A percentile compares a stretch with the other conserved stretches of the same genome.
Conservation (phyloP, 2,113 vertebrate genomes). For the Corythaixoides concolor region DNA sequence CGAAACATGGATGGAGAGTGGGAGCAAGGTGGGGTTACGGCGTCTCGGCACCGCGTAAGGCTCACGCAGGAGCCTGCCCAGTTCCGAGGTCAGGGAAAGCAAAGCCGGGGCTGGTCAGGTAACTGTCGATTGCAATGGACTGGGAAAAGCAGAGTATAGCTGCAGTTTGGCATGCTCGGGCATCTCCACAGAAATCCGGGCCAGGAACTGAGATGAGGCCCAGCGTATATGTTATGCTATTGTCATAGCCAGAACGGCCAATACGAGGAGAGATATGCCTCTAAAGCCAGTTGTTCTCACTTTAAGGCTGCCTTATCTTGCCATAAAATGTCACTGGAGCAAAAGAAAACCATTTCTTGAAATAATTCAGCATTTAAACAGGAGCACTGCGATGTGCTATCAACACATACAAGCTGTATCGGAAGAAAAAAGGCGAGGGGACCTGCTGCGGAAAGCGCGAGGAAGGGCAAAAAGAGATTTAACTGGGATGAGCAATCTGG, state of each 20-base stretch:
- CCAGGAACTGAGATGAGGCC: not conserved
- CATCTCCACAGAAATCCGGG: not conserved
- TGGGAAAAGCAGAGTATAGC: not conserved
- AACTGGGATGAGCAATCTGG: not conserved
- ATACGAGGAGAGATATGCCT: not conserved
- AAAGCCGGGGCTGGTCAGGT: not conserved
- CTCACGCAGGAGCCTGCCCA: not conserved
- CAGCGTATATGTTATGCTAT: not conserved
- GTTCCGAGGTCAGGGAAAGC: not conserved
- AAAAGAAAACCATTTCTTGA: not conserved
- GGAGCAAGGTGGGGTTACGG: accelerated
- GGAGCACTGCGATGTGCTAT: not conserved
- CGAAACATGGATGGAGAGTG: accelerated
- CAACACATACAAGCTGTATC: no score
- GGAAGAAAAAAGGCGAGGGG: accelerated
- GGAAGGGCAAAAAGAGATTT: not conserved
- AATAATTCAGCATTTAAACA: not conserved
- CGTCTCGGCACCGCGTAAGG: not conserved
- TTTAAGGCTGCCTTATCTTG: not conserved
- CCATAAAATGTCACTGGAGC: not conserved
- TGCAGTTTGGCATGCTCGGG: not conserved
- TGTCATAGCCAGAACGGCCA: not conserved
- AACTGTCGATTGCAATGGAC: accelerated
- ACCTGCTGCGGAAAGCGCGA: not conserved
- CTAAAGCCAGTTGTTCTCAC: not conserved